Conservation (phyloP, 1,140 invertebrate species). For the Bombus impatiens region DNA sequence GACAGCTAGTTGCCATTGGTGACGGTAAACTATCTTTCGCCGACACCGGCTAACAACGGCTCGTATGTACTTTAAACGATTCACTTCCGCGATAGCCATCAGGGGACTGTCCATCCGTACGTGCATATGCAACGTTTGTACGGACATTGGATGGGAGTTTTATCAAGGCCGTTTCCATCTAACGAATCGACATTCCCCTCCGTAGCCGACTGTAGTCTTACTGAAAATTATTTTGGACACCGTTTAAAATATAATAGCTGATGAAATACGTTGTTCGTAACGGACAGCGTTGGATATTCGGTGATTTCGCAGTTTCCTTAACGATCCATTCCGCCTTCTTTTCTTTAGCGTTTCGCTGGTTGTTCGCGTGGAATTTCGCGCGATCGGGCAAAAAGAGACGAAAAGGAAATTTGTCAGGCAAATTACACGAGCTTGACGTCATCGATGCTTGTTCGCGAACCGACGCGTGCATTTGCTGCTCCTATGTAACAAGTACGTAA, state of each 20-base stretch:
- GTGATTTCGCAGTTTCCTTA: not conserved
- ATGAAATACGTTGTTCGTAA: too few relatives aligned
- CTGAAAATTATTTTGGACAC: slow-evolving; percentile 37
- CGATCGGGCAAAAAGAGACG: too few relatives aligned
- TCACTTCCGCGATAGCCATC: slow-evolving; percentile 65
- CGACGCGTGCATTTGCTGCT: too few relatives aligned
- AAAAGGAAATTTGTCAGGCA: too few relatives aligned
- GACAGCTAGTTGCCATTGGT: not conserved
- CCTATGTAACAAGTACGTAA: too few relatives aligned
- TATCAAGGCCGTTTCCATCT: slow-evolving; percentile 58
- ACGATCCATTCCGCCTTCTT: too few relatives aligned
- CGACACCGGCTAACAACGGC: slow-evolving; percentile 27
- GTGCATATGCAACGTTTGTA: slow-evolving; percentile 34
- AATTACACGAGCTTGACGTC: too few relatives aligned
- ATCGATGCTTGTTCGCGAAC: too few relatives aligned
- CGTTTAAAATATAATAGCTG: not conserved
- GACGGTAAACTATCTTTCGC: slow-evolving; percentile 18
- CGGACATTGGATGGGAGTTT: slow-evolving; percentile 58
- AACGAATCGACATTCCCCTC: slow-evolving; percentile 39
- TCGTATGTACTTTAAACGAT: slow-evolving; percentile 67
- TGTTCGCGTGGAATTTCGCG: too few relatives aligned
- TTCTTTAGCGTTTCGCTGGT: too few relatives aligned
- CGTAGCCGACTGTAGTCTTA: not conserved
- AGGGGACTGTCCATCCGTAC: slow-evolving; percentile 39
- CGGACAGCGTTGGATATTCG: not conserved